phyloP scores from a whole-genome alignment of 92 coral and sea anemone genomes.

The Virgularia gustaviana region DNA sequence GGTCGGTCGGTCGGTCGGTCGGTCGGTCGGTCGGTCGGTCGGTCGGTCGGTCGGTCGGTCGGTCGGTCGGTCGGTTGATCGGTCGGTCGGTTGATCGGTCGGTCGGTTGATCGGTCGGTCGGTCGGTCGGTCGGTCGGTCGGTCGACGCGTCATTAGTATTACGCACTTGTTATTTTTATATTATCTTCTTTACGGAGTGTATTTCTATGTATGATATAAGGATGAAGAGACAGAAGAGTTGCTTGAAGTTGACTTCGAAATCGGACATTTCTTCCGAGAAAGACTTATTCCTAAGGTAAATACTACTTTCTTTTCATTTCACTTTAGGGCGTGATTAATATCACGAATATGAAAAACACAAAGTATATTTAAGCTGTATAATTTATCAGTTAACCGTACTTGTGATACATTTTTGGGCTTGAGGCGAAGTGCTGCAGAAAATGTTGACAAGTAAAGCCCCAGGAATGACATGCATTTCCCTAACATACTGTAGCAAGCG shows the following conservation, averaged over 20 bases:
- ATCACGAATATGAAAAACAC: not conserved
- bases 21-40: too few relatives aligned
- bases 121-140: too few relatives aligned
- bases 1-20: too few relatives aligned
- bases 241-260: slow-evolving; percentile 90
- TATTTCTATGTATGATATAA: too few relatives aligned
- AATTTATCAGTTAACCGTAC: not conserved
- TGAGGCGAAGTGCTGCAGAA: too few relatives aligned
- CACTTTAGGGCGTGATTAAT: not conserved
- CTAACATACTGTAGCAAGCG: too few relatives aligned
- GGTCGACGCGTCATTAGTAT: not conserved
- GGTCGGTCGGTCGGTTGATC: too few relatives aligned
- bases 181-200: not conserved
- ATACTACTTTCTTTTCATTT: not conserved
- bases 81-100: too few relatives aligned
- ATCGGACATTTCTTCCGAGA: slow-evolving; percentile 96
- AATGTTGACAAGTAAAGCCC: not conserved
- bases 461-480: too few relatives aligned
- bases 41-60: too few relatives aligned
- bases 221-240: slow-evolving; percentile 91
- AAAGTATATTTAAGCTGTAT: not conserved
- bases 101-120: too few relatives aligned
- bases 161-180: not conserved
- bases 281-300: slow-evolving; percentile 89
- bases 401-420: too few relatives aligned